Evolutionary conservation across 2,113 vertebrate species (phyloP), one percentile per base, ranked within the genome.

Genomic region (Corythornis madagascariensis): DNA sequence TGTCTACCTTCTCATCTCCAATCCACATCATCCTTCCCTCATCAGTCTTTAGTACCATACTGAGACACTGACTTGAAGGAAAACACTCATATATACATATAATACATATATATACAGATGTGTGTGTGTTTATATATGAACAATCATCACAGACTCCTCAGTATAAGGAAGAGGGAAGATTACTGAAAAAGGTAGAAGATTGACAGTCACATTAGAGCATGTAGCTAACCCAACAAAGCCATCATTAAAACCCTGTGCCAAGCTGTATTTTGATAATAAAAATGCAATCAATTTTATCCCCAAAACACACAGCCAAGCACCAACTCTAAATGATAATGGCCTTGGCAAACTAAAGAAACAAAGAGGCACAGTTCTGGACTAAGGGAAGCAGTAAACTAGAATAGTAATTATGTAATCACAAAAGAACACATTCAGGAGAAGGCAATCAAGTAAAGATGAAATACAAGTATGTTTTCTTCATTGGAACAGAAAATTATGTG

Each of bases 91-190:
- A 35, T 35, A 35, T 35, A 35, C 35, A 35, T 35, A 35, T 35
- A 56, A 88, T 55, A 78, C 4, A 35, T 29, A 15, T 11, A n/a
- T 0, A 80, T 0, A 33, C 1, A 17, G 3, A 53, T 4, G 7
- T 7, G 5, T 22, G 33, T 25, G 10, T 57, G 29, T 64, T 81
- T 50, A 82, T 67, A 53, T 26, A 33, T 6, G 11, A 86, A 33
- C 21, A 74, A 19, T n/a, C 43, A 63, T 18, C 56, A 89, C 40
- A 55, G 7, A 50, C 52, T 72, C 55, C 28, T 61, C 38, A 31
- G 18, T 38, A 90, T 83, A 91, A 94, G 16, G 33, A 88, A 78
- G 24, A 43, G 20, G 17, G 48, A 77, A 71, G 8, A 33, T 48
- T 47, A 40, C 20, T 15, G 66, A 45, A 70, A 18, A 8, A 69